Conservation (phyloP, 2,888 invertebrate species). For the Epiblema foenella region DNA sequence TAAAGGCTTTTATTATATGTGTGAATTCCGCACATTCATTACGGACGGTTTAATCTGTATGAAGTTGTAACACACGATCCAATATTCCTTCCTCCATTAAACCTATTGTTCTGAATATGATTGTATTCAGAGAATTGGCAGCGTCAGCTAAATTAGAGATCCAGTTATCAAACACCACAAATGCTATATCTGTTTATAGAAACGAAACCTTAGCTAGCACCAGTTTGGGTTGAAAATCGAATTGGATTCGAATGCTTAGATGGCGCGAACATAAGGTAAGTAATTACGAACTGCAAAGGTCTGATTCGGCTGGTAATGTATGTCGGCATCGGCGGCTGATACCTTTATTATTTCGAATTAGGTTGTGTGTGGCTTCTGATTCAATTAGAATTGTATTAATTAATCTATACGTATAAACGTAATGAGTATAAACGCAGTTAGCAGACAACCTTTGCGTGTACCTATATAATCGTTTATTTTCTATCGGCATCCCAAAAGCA, state of each 20-base stretch:
- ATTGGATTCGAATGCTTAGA: neutral
- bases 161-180: neutral
- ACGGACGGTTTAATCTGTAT: neutral
- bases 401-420: too few relatives aligned
- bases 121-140: neutral
- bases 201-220: neutral
- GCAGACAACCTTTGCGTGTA: too few relatives aligned
- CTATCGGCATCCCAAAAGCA: too few relatives aligned
- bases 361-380: conserved; percentile 5
- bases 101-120: neutral
- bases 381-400: conserved; percentile 3
- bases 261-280: conserved; percentile 7
- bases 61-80: conserved; percentile 4
- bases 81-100: neutral
- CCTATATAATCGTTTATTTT: too few relatives aligned
- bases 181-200: neutral
- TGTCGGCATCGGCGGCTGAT: conserved; percentile 25
- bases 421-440: too few relatives aligned
- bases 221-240: neutral
- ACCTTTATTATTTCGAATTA: conserved; percentile 19
- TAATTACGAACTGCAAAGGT: conserved; percentile 14
- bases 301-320: conserved; percentile 5
- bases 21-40: neutral
- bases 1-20: too few relatives aligned
- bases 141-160: neutral